phyloP scores from a whole-genome alignment of 1,140 invertebrate species.

The Trichonephila inaurata region DNA sequence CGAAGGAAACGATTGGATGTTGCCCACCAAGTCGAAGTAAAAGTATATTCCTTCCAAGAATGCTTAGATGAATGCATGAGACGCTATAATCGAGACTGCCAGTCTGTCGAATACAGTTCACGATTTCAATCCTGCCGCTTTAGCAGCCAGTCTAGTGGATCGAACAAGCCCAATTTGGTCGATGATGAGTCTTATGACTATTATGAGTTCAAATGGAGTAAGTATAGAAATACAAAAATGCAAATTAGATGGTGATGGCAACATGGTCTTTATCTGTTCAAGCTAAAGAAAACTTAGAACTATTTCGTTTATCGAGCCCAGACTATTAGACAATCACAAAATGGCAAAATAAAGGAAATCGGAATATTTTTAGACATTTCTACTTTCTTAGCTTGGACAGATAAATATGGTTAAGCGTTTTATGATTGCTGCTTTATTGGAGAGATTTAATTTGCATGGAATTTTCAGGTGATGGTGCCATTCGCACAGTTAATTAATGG shows the following conservation, averaged over 20 bases:
- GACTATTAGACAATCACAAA: background rate
- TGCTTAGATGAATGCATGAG: constrained; percentile 93
- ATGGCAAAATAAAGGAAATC: background rate
- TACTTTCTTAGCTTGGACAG: constrained; percentile 53
- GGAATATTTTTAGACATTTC: background rate
- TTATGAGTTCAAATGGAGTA: constrained; percentile 89
- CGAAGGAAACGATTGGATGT: constrained; percentile 90
- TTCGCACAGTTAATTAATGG: background rate
- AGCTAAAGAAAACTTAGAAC: background rate
- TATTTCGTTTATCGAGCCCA: background rate
- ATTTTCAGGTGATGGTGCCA: constrained; percentile 25
- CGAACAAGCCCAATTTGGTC: constrained; percentile 86
- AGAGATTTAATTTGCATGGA: background rate
- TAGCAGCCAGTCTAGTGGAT: constrained; percentile 82
- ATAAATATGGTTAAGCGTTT: constrained; percentile 5
- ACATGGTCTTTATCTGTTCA: constrained; percentile 59
- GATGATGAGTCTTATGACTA: constrained; percentile 95
- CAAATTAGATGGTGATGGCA: constrained; percentile 47
- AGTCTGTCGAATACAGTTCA: constrained; percentile 92
- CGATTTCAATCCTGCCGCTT: constrained; percentile 90
- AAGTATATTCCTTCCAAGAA: constrained; percentile 90
- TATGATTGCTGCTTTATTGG: background rate
- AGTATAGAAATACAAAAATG: constrained; percentile 81
- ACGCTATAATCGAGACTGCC: constrained; percentile 83
- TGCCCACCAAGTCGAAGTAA: constrained; percentile 94